A percentile compares a stretch with the other conserved stretches of the same genome.
Evolutionary conservation across 2,113 vertebrate species (phyloP).

Genomic region (Cololabis saira): DNA sequence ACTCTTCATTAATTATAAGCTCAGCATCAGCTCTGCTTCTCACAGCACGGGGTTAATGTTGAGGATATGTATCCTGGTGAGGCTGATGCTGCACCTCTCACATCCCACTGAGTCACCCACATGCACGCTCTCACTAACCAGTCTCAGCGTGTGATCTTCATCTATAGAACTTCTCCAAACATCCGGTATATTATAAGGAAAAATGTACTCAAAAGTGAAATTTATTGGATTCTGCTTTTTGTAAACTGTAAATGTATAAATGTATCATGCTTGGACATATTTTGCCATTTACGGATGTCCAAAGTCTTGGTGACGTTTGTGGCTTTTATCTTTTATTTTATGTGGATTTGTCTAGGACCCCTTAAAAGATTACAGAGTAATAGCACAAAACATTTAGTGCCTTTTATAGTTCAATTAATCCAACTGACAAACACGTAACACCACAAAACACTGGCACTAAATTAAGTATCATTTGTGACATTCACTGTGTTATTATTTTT

Average conservation of each 20-base stretch:
- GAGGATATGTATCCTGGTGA: constrained; percentile 60
- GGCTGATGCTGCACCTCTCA: constrained; percentile 41
- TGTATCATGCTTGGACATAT: constrained; percentile 7
- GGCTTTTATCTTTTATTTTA: constrained; percentile 1
- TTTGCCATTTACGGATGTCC: constrained; percentile 23
- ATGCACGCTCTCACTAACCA: constrained; percentile 26
- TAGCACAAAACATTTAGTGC: not conserved
- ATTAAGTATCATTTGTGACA: not conserved
- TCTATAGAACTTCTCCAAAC: constrained; percentile 60
- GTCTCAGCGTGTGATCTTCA: constrained; percentile 47
- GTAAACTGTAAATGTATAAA: constrained; percentile 13
- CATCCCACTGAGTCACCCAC: constrained; percentile 44
- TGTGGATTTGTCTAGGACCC: not conserved
- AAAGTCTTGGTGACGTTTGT: not conserved
- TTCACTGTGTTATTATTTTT: not conserved
- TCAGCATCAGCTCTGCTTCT: constrained; percentile 62
- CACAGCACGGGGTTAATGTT: constrained; percentile 77
- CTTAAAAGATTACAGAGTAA: not conserved
- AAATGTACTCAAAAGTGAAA: constrained; percentile 42
- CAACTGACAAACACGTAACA: not conserved
- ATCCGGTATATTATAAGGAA: constrained; percentile 43
- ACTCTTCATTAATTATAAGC: constrained; percentile 70
- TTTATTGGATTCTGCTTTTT: constrained; percentile 17
- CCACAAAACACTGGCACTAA: not conserved
- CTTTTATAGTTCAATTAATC: constrained; percentile 2